Base-by-base conservation (phyloP, 1,140 invertebrate genomes). In the Leptopilina boulardi region DNA sequence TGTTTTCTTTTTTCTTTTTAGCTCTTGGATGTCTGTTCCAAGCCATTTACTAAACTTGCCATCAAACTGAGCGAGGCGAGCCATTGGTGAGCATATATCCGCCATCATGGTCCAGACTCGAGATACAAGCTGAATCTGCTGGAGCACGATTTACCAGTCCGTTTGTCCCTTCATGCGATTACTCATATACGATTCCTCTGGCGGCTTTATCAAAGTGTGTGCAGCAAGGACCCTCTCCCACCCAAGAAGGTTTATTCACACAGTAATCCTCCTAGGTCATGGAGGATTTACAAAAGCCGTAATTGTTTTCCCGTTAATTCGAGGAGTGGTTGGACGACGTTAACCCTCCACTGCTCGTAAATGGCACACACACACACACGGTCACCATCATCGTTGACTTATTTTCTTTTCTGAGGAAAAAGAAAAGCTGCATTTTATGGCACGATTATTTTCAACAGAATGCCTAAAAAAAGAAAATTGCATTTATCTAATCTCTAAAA, bases 171-270 rank as follows among this genome's bases (percentile, higher is more conserved):
- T 66, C 23, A 30, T 66, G 23, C 23, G 23, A 66, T 66, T 66
- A 66, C 59, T 66, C 59, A 66, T 66, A 66, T 66, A 66, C 59
- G 59, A 66, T 66, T 66, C 59, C 23, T 66, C 59, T 66, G 11
- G 23, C 21, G 13, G 59, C 59, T 66, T 66, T 66, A 66, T 30
- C 59, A 23, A 66, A 26, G 59, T n/a, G 15, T 30, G 59, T n/a
- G 59, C 59, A 66, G 59, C 13, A 23, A 66, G 11, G 3, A 3
- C 21, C 30, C 30, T 34, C 30, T 6, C 30, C 30, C 30, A 2
- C 8, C 34, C 34, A 38, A 38, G 34, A 26, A 23, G 59, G 59
- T 66, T 66, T 66, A 66, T 66, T 66, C 59, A 30, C 59, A 30
- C 23, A 13, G 26, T 30, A 66, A 66, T 66, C 23, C 59, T 3